Percentiles rank a stretch among this genome's conserved stretches.
Evolutionary conservation across 2,888 invertebrate species (phyloP).

Genomic region (Palloptera scutellata): DNA sequence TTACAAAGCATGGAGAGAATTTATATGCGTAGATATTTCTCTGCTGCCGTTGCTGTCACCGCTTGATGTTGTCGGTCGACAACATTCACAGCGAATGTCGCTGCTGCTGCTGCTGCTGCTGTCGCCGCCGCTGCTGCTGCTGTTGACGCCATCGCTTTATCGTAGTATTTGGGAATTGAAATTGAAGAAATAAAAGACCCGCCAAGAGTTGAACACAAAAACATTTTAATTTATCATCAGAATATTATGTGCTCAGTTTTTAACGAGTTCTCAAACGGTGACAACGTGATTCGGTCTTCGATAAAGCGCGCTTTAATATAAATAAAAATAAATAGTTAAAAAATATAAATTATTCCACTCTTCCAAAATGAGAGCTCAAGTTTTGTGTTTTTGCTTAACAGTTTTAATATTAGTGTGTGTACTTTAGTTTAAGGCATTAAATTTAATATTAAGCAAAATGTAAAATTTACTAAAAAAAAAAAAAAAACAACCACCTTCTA

Average conservation of each 20-base stretch:
- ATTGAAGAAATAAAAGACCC: slow-evolving; percentile 10
- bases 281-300: slow-evolving; percentile 41
- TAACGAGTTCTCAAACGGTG: slow-evolving; percentile 44
- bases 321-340: slow-evolving; percentile 1
- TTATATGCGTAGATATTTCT: too few relatives aligned
- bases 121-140: slow-evolving; percentile 4
- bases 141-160: slow-evolving; percentile 21
- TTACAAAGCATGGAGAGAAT: too few relatives aligned
- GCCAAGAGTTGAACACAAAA: slow-evolving; percentile 22
- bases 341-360: slow-evolving; percentile 12
- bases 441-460: slow-evolving; percentile 21
- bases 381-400: slow-evolving; percentile 52
- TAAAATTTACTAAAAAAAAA: slow-evolving; percentile 26
- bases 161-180: slow-evolving; percentile 13
- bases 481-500: not conserved
- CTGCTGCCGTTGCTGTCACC: slow-evolving; percentile 13
- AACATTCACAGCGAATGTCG: not conserved
- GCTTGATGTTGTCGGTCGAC: not conserved
- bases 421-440: slow-evolving; percentile 40
- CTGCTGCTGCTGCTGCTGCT: slow-evolving; percentile 4
- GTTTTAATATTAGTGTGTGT: slow-evolving; percentile 54
- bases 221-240: slow-evolving; percentile 24
- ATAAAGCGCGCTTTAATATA: slow-evolving; percentile 4
- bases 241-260: slow-evolving; percentile 45
- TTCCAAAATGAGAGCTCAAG: slow-evolving; percentile 53